Evolutionary conservation across 2,797 vertebrate genomes (phyloP).

Genomic region (Phoxinus dragarum): DNA sequence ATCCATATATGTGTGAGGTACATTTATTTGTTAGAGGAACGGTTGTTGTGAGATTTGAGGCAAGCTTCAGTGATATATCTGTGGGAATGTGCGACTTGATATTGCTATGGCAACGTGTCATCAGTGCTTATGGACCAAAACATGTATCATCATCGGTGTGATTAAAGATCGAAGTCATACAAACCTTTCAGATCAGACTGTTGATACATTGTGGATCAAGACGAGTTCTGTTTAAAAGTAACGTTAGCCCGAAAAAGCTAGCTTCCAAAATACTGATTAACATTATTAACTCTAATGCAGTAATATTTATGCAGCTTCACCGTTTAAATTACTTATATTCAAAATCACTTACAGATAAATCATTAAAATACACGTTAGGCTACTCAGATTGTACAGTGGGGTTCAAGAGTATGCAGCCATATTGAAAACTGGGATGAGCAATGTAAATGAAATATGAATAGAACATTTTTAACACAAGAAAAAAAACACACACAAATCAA

Average conservation of each 20-base stretch:
- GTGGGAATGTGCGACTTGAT: not conserved
- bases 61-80: not conserved
- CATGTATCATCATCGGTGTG: not conserved
- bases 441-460: not conserved
- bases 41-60: not conserved
- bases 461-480: no score
- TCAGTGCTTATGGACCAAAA: slow-evolving; percentile 1
- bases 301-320: not conserved
- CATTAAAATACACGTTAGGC: not conserved
- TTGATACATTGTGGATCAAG: not conserved
- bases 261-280: not conserved
- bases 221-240: not conserved
- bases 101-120: slow-evolving; percentile 39
- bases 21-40: not conserved
- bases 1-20: no score
- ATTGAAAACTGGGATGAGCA: not conserved
- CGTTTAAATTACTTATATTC: not conserved
- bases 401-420: not conserved
- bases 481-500: not conserved
- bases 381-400: not conserved
- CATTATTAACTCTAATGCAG: not conserved
- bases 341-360: not conserved
- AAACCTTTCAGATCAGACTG: not conserved
- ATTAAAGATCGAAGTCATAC: not conserved
- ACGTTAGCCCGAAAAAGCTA: not conserved